These are phyloP conservation scores for Drosophila diplacantha DNA, from an alignment of 2,888 invertebrate species.

Conservation along the genomic window DNA sequence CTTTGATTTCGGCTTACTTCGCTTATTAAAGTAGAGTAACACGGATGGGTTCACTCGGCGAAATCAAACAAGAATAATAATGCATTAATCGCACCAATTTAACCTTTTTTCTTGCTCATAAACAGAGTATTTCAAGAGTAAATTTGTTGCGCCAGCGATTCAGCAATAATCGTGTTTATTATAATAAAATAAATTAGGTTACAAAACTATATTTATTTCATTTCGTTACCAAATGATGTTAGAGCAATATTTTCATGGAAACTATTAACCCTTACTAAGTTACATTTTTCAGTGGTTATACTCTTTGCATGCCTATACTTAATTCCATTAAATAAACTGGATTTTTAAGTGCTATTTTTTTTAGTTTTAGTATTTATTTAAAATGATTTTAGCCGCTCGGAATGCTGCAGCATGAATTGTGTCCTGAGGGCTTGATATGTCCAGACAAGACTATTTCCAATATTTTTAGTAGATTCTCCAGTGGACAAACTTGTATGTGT, in stretches of 20 bases:
- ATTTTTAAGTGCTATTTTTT: neutral
- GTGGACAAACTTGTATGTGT: neutral
- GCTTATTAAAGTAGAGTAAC: neutral
- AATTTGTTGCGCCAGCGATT: neutral
- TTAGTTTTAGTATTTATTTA: neutral
- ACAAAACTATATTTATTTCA: neutral
- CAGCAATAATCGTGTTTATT: neutral
- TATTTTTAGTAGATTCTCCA: neutral
- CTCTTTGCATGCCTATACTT: neutral
- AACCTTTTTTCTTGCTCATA: neutral
- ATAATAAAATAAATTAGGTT: neutral
- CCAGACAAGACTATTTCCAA: neutral
- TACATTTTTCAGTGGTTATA: neutral
- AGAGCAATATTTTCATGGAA: neutral
- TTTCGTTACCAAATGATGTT: neutral
- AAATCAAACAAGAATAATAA: conserved; percentile 1
- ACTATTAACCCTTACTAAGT: neutral
- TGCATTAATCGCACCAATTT: neutral
- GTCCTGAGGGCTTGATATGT: neutral
- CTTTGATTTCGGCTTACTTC: neutral
- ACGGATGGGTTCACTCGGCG: conserved; percentile 1
- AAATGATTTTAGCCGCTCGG: neutral
- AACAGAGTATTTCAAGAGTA: neutral
- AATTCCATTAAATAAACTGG: neutral
- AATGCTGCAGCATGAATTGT: neutral